These are phyloP conservation scores for Vulpes ferrilata DNA, from an alignment of 2,113 vertebrate species.

Conservation along the genomic window DNA sequence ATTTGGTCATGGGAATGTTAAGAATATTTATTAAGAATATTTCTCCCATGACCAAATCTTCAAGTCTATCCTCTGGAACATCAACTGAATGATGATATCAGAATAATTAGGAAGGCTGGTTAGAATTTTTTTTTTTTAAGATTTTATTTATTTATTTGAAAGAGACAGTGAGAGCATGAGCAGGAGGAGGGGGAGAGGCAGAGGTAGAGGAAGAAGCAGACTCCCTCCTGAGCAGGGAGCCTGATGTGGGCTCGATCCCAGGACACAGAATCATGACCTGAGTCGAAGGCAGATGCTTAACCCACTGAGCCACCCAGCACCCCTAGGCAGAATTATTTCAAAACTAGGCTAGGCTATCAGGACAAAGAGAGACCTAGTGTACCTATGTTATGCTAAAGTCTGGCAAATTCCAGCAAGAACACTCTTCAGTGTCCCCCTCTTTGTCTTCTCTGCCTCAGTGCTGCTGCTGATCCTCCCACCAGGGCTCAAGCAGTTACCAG, in stretches of 20 bases:
- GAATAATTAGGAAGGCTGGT: not conserved
- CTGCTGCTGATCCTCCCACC: not conserved
- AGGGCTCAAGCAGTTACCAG: not conserved
- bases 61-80: not conserved
- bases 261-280: too few relatives aligned
- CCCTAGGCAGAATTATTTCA: not conserved
- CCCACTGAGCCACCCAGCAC: too few relatives aligned
- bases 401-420: not conserved
- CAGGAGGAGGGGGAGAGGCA: too few relatives aligned
- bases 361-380: not conserved
- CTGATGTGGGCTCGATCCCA: too few relatives aligned
- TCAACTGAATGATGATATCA: not conserved
- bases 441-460: not conserved
- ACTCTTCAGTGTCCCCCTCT: accelerated
- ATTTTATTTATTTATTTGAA: too few relatives aligned
- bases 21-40: not conserved
- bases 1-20: too few relatives aligned
- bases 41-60: not conserved
- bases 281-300: too few relatives aligned
- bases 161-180: too few relatives aligned
- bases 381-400: accelerated
- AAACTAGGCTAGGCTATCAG: not conserved
- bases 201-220: too few relatives aligned
- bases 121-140: too few relatives aligned
- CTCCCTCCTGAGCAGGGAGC: too few relatives aligned